phyloP scores from a whole-genome alignment of 2,888 invertebrate species.

The Torymus texanus region DNA sequence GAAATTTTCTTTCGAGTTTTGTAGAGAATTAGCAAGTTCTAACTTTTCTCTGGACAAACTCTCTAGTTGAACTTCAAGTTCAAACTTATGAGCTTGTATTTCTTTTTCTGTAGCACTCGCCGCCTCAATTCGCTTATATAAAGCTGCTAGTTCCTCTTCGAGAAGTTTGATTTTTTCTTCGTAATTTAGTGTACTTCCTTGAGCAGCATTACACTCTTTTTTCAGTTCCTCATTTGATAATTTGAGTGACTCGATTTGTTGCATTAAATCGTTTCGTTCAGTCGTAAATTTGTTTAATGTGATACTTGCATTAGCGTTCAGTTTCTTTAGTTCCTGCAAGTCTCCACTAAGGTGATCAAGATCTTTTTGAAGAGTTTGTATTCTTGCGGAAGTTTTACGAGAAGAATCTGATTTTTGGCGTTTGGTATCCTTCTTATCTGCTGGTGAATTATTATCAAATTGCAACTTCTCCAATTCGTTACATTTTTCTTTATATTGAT shows the following conservation, averaged over 20 bases:
- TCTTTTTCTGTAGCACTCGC: constrained; percentile 52
- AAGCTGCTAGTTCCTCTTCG: constrained; percentile 56
- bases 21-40: constrained; percentile 24
- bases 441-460: constrained; percentile 26
- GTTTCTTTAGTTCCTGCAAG: constrained; percentile 58
- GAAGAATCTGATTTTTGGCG: constrained; percentile 16
- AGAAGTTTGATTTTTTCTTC: constrained; percentile 56
- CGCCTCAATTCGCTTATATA: constrained; percentile 59
- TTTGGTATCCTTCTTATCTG: constrained; percentile 23
- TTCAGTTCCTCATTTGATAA: constrained; percentile 49
- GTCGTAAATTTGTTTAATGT: constrained; percentile 59
- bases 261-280: constrained; percentile 51
- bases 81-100: constrained; percentile 59
- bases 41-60: constrained; percentile 59
- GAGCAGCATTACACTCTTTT: constrained; percentile 40
- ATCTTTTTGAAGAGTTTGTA: constrained; percentile 60
- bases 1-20: constrained; percentile 38
- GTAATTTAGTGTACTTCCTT: constrained; percentile 21
- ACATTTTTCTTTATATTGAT: constrained; percentile 64
- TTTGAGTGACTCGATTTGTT: constrained; percentile 62
- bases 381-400: constrained; percentile 57
- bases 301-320: constrained; percentile 44
- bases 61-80: constrained; percentile 61
- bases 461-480: constrained; percentile 65
- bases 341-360: constrained; percentile 62